These are phyloP conservation scores for Zele albiditarsus DNA, from an alignment of 2,888 invertebrate genomes.

Conservation along the genomic window DNA sequence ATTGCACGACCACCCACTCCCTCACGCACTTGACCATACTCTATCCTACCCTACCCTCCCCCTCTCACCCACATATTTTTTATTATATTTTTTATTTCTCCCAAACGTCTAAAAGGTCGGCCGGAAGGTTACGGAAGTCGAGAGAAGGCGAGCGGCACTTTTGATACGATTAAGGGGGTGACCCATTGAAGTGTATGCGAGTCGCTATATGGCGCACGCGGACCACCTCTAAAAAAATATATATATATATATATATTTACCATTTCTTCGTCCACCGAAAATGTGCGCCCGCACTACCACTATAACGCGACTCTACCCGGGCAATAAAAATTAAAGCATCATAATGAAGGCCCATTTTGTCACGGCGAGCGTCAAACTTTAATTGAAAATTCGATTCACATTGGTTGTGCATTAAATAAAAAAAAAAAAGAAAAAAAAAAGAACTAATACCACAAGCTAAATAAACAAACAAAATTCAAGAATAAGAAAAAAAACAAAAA, in stretches of 20 bases:
- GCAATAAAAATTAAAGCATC: conserved; percentile 57
- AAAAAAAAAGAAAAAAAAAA: conserved; percentile 11
- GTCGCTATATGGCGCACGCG: background rate
- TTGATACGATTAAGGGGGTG: conserved; percentile 35
- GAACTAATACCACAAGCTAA: background rate
- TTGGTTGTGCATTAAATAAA: conserved; percentile 28
- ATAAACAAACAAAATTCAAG: background rate
- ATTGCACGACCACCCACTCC: conserved; percentile 11
- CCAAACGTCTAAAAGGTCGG: conserved; percentile 10
- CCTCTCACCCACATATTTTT: background rate
- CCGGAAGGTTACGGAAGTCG: conserved; percentile 39
- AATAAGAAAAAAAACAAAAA: background rate
- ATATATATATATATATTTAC: background rate
- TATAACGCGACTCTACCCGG: background rate
- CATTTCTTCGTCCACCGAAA: conserved; percentile 1
- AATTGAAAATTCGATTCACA: conserved; percentile 59
- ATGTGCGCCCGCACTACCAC: background rate
- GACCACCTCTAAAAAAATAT: background rate
- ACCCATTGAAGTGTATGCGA: conserved; percentile 4
- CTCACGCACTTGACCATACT: background rate
- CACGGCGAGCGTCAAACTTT: conserved; percentile 57
- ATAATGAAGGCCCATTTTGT: conserved; percentile 61
- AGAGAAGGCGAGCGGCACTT: conserved; percentile 33
- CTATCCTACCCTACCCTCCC: background rate
- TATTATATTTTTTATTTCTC: conserved; percentile 9